phyloP scores from a whole-genome alignment of 1,140 invertebrate genomes.

The Conus ventricosus region DNA sequence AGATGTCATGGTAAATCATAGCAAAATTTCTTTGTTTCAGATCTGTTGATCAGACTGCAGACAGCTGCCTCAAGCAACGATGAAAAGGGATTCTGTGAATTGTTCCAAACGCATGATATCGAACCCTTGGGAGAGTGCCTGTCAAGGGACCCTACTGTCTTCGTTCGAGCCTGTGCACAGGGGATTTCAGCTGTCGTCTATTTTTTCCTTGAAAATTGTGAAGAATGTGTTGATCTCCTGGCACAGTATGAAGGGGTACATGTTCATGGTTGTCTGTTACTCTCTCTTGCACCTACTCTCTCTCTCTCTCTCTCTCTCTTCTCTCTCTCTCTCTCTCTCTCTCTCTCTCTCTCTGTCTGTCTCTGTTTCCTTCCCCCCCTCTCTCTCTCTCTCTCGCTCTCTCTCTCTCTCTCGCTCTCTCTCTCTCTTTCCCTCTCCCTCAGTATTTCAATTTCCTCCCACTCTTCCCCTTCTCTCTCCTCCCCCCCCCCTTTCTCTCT shows the following conservation, averaged over 20 bases:
- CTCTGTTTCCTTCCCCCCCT: neutral
- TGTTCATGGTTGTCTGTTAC: neutral
- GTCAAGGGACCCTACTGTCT: conserved; percentile 2
- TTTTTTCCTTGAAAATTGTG: neutral
- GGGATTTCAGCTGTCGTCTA: neutral
- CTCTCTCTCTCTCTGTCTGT: neutral
- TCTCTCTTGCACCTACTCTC: neutral
- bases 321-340: neutral
- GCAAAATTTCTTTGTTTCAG: neutral
- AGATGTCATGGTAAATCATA: neutral
- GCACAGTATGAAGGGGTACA: conserved; percentile 22
- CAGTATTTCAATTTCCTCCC: neutral
- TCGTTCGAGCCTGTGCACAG: neutral
- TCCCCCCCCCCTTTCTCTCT: no score
- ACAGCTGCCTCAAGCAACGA: neutral
- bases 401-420: neutral
- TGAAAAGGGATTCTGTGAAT: neutral
- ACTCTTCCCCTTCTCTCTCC: no score
- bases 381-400: no score
- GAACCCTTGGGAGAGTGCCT: neutral
- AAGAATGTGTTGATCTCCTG: neutral
- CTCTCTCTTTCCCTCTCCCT: neutral
- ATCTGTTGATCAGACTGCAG: neutral
- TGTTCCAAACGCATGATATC: neutral
- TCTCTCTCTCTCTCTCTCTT: neutral